Evolutionary conservation across 2,888 invertebrate species (phyloP), one percentile per base, ranked within the genome.

Genomic region (Drosophila antonietae): DNA sequence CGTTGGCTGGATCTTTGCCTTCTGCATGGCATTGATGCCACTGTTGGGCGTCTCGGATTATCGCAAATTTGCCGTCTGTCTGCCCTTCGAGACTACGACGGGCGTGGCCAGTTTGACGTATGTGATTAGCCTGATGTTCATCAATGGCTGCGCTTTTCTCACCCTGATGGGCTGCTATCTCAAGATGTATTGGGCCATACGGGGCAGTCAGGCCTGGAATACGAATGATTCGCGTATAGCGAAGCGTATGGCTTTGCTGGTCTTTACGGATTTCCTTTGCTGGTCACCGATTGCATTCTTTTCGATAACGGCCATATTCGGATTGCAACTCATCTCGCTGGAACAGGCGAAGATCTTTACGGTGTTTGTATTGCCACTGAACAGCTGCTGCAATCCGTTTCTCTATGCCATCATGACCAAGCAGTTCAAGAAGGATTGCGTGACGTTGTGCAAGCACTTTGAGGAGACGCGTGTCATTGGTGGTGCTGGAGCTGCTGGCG

Each of bases 231-330:
- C 98, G 12, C 94, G 98, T 61, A 98, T 99, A 83, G 98, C 99
- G 49, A 98, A 98, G 93, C 94, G 98, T 46, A 99, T 99, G 98
- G 98, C 99, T 0, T 93, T 99, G 49, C 94, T 99, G 65, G 98
- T 99, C 3, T 98, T 98, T 92, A 99, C 99, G 0, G 99, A 99
- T 93, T 98, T 99, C 91, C 94, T 98, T 53, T 99, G 99, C 93
- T 99, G 99, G 99, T 97, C 98, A 4, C 99, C 99, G 0, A 98
- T 99, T 75, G 98, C 99, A 1, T 98, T 99, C 93, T 97, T 98
- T 92, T 97, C 98, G 8, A 94, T 99, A 43, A 98, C 98, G 0
- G 98, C 99, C 20, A 97, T 98, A 9, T 97, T 98, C 91, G 98
- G 98, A 12, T 94, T 96, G 77, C 97, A 97, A 73, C 94, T 99